Base-by-base conservation (phyloP, 2,888 invertebrate species). In the Nowickia ferox region DNA sequence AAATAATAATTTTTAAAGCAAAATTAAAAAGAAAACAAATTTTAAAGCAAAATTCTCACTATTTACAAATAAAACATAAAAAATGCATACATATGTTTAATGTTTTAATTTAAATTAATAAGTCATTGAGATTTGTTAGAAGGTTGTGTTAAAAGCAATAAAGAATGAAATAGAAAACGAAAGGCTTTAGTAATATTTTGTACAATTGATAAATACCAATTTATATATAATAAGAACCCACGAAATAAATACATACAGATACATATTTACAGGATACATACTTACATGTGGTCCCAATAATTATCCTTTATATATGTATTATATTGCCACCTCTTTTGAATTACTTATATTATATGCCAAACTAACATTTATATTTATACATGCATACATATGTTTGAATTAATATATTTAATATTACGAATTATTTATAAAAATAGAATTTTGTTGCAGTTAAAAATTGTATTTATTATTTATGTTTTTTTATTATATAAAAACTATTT, bases 311-410 rank as follows among this genome's bases (percentile, higher is more conserved):
- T 30, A 65, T 44, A 46, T 46, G 22, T 53, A 48, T 66, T 44
- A n/a, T 46, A 57, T 55, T 42, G 42, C 40, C 22, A 57, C 48
- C 4, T 51, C 48, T 68, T 63, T 74, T 17, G 19, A 68, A 59
- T 77, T 59, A n/a, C n/a, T n/a, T n/a, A 38, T 48, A 68, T 42
- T 77, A 61, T 77, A 71, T 82, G 85, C 85, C 85, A 85, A 85
- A 85, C 78, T 85, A 74, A 82, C 44, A 40, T 74, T 75, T 69
- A 66, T 11, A 40, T 75, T 57, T 68, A 75, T 19, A n/a, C 13
- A 6, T 30, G 6, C 30, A 30, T 4, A 30, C 30, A 30, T 30
- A 30, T 30, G 30, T 30, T 30, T 30, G 30, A 30, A 6, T 30
- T 30, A 30, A 6, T 30, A 30, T 30, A 30, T 30, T 6, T 30